Base-by-base conservation (phyloP, 2,888 invertebrate species). In the Xylocampa areola region DNA sequence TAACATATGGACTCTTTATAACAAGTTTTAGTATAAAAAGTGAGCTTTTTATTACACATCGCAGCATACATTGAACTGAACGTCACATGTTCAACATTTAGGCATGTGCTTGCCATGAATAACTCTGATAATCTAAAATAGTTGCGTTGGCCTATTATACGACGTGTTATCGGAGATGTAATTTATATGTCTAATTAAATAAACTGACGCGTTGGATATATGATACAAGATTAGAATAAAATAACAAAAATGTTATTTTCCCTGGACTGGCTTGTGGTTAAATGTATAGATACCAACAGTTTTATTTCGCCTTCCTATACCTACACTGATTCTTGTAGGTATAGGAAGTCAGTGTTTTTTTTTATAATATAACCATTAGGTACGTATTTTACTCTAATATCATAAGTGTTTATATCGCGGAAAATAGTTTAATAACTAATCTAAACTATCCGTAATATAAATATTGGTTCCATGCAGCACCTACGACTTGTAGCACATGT, bases 41-140 rank as follows among this genome's bases (percentile, higher is more conserved):
- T 60, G 65, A 62, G 58, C 57, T 68, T 73, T 78, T 79, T 80
- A 77, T 80, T 78, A 81, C 57, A 72, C 69, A 57, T 69, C 60
- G 61, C 44, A 52, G 55, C 68, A 77, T 71, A 74, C 81, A 77
- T 83, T 85, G 82, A 84, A 80, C 80, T 72, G n/a, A n/a, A 78
- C 55, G 71, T 81, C 84, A 87, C 78, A 79, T 85, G 84, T 79
- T 73, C 62, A 70, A 68, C 76, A 80, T 81, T 77, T 74, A 68
- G 68, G 64, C 80, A 81, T 82, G 67, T 81, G 80, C 73, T 73
- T 58, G 69, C 63, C 64, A 74, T 71, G 68, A 74, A 74, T 73
- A 63, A 69, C 58, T 50, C 59, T 41, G 66, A 59, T 75, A 63
- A 73, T 65, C 67, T 71, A 61, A 67, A 66, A 70, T 78, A 74